phyloP scores from a whole-genome alignment of 2,113 vertebrate species.

The Bothrops jararaca region DNA sequence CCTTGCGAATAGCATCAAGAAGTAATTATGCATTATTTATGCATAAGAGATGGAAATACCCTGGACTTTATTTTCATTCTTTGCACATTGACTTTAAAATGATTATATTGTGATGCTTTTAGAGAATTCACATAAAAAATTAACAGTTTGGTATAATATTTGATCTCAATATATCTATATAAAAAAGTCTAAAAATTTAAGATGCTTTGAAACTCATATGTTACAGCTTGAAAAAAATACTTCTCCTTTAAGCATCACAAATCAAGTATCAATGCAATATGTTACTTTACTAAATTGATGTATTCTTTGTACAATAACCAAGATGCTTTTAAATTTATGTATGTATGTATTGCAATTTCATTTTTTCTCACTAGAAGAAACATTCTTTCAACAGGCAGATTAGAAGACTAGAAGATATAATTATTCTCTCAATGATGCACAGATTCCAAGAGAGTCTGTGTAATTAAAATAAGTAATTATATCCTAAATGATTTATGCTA shows the following conservation, averaged over 20 bases:
- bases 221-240: constrained; percentile 28
- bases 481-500: constrained; percentile 32
- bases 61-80: constrained; percentile 27
- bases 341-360: neutral
- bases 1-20: constrained; percentile 8
- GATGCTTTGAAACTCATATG: constrained; percentile 22
- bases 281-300: constrained; percentile 15
- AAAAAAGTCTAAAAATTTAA: constrained; percentile 36
- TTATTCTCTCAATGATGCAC: constrained; percentile 14
- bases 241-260: neutral
- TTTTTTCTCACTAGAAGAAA: neutral
- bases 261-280: constrained; percentile 37
- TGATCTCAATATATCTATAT: neutral
- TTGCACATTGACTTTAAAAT: constrained; percentile 27
- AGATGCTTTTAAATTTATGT: neutral
- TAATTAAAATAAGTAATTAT: constrained; percentile 27
- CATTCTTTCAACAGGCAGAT: neutral
- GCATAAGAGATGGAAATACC: constrained; percentile 1
- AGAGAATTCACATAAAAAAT: constrained; percentile 33
- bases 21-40: constrained; percentile 3
- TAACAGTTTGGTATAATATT: constrained; percentile 6
- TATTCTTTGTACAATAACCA: neutral
- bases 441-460: constrained; percentile 30
- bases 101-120: neutral
- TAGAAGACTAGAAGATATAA: constrained; percentile 19